A percentile compares a stretch with the other conserved stretches of the same genome.
phyloP scores from a whole-genome alignment of 1,140 invertebrate species.

The Neodiprion pinetum region DNA sequence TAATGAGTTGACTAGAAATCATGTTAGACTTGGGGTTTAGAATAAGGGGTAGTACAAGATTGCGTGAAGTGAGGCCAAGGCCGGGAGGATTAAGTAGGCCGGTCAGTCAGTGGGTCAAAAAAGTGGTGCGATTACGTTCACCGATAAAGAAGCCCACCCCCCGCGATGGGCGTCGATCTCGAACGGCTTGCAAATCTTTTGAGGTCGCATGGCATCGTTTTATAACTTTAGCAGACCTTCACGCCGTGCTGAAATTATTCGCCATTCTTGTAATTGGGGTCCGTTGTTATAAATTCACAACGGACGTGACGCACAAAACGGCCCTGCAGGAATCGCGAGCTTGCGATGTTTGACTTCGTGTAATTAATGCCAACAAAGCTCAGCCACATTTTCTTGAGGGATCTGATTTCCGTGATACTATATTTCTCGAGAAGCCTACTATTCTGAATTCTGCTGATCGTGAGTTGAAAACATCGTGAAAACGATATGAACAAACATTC shows the following conservation, averaged over 20 bases:
- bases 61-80: slow-evolving; percentile 61
- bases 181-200: not conserved
- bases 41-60: slow-evolving; percentile 40
- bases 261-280: not conserved
- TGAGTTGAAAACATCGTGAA: not conserved
- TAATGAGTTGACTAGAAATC: slow-evolving; percentile 49
- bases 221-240: not conserved
- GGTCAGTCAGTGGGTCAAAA: slow-evolving; percentile 41
- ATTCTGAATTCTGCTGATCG: not conserved
- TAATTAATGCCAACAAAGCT: too few relatives aligned
- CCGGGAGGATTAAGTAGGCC: slow-evolving; percentile 55
- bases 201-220: not conserved
- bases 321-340: too few relatives aligned
- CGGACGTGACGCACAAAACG: not conserved
- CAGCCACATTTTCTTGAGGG: too few relatives aligned
- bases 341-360: too few relatives aligned
- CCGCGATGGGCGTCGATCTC: not conserved
- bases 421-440: too few relatives aligned
- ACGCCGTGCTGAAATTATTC: not conserved
- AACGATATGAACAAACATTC: not conserved
- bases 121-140: slow-evolving; percentile 34
- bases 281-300: not conserved
- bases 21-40: slow-evolving; percentile 36
- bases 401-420: too few relatives aligned
- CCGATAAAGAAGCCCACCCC: not conserved